Conservation (phyloP, 1,140 invertebrate species). For the Heterodera carotae region DNA sequence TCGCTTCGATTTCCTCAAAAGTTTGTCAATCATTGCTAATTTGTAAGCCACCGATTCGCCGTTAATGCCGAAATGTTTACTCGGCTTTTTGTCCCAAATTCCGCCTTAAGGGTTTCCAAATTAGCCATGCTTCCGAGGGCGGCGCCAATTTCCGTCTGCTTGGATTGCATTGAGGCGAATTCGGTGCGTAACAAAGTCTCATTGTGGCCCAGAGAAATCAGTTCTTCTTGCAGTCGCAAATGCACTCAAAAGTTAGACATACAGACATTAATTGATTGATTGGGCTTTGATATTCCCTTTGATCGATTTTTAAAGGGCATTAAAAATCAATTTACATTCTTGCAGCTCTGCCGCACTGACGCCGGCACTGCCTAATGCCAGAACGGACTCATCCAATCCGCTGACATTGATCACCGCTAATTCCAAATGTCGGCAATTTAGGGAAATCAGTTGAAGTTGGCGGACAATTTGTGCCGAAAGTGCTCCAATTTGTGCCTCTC, state of each 20-base stretch:
- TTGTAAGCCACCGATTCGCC: conserved; percentile 11
- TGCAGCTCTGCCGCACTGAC: conserved; percentile 38
- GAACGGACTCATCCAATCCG: conserved; percentile 40
- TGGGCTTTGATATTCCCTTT: background rate
- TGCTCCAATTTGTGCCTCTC: conserved; percentile 23
- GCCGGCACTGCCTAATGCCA: conserved; percentile 11
- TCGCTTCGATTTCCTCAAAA: conserved; percentile 33
- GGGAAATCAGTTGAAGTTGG: conserved; percentile 37
- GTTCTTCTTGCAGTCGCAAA: conserved; percentile 44
- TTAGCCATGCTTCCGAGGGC: conserved; percentile 15
- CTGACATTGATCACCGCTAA: conserved; percentile 14
- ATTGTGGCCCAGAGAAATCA: conserved; percentile 33
- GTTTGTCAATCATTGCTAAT: conserved; percentile 14
- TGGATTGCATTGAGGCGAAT: conserved; percentile 34
- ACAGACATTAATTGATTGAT: no score
- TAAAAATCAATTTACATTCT: conserved; percentile 34
- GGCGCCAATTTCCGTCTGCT: conserved; percentile 39
- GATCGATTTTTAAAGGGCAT: background rate
- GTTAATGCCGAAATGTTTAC: conserved; percentile 8
- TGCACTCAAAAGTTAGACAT: conserved; percentile 54
- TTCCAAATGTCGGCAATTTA: conserved; percentile 40
- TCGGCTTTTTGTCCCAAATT: conserved; percentile 11
- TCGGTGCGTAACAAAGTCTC: conserved; percentile 31
- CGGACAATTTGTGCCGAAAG: conserved; percentile 36
- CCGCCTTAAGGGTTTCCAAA: conserved; percentile 28